phyloP scores from a whole-genome alignment of 1,140 invertebrate species.

The Zophobas morio region DNA sequence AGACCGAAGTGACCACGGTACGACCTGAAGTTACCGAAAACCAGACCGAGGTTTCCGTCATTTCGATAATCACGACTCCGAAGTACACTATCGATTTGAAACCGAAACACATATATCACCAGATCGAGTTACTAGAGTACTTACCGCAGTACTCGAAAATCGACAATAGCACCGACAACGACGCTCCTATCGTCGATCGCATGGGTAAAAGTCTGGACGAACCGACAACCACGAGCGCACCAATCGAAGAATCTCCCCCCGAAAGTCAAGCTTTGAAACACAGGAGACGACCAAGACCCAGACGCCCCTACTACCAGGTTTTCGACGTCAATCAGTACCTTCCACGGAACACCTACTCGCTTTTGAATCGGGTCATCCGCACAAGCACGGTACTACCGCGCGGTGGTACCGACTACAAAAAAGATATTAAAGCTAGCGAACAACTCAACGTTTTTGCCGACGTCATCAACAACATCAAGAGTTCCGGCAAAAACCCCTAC shows the following conservation, averaged over 20 bases:
- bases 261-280: slow-evolving; percentile 10
- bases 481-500: slow-evolving; percentile 46
- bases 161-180: neutral
- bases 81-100: slow-evolving; percentile 58
- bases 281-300: slow-evolving; percentile 18
- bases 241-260: slow-evolving; percentile 38
- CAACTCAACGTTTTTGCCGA: slow-evolving; percentile 65
- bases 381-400: slow-evolving; percentile 53
- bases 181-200: neutral
- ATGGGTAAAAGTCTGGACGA: slow-evolving; percentile 13
- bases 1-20: neutral
- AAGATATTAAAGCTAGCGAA: slow-evolving; percentile 65
- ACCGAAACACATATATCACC: slow-evolving; percentile 62
- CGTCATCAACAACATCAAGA: slow-evolving; percentile 65
- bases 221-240: slow-evolving; percentile 4
- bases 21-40: slow-evolving; percentile 19
- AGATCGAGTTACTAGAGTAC: slow-evolving; percentile 58
- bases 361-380: slow-evolving; percentile 45
- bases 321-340: slow-evolving; percentile 57
- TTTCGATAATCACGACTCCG: slow-evolving; percentile 57
- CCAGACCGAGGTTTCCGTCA: slow-evolving; percentile 20
- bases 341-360: slow-evolving; percentile 49
- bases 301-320: slow-evolving; percentile 44
- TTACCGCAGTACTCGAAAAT: slow-evolving; percentile 50
- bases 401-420: slow-evolving; percentile 61